A percentile compares a stretch with the other conserved stretches of the same genome.
Conservation (phyloP, 2,888 invertebrate genomes). For the Epistrophe grossulariae region DNA sequence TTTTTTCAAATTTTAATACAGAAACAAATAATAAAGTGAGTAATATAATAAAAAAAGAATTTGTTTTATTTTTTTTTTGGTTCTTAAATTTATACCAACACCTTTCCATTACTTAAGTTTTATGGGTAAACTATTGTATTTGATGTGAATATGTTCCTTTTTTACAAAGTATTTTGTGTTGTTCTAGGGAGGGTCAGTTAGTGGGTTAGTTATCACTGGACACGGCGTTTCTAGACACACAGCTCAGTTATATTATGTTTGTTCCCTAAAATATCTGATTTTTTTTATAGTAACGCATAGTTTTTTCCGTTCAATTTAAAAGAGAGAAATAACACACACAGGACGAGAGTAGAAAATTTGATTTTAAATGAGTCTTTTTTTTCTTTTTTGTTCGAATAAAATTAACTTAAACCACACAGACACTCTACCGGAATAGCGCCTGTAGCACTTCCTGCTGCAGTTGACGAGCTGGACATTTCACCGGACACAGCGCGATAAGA, state of each 20-base stretch:
- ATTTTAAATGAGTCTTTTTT: conserved; percentile 34
- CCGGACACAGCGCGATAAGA: conserved; percentile 84
- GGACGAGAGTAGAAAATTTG: conserved; percentile 49
- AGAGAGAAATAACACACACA: conserved; percentile 21
- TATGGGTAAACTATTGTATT: conserved; percentile 28
- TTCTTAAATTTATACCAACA: conserved; percentile 58
- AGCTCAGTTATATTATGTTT: conserved; percentile 36
- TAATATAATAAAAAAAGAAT: conserved; percentile 52
- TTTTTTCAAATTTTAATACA: conserved; percentile 51
- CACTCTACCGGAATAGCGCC: conserved; percentile 84
- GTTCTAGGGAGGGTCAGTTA: conserved; percentile 43
- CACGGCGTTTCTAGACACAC: conserved; percentile 51
- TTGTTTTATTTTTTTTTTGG: conserved; percentile 24
- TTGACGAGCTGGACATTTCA: conserved; percentile 72
- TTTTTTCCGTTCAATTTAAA: conserved; percentile 34
- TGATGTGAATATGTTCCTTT: conserved; percentile 46
- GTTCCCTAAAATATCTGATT: conserved; percentile 30
- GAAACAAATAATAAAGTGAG: conserved; percentile 50
- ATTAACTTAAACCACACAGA: conserved; percentile 75
- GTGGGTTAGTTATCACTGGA: conserved; percentile 68
- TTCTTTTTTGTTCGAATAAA: conserved; percentile 46
- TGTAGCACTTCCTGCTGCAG: conserved; percentile 74
- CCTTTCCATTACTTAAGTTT: conserved; percentile 41
- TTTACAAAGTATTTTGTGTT: conserved; percentile 49
- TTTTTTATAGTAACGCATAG: conserved; percentile 20